phyloP scores from a whole-genome alignment of 2,888 invertebrate genomes.

The Rhagophthalmus giganteus region DNA sequence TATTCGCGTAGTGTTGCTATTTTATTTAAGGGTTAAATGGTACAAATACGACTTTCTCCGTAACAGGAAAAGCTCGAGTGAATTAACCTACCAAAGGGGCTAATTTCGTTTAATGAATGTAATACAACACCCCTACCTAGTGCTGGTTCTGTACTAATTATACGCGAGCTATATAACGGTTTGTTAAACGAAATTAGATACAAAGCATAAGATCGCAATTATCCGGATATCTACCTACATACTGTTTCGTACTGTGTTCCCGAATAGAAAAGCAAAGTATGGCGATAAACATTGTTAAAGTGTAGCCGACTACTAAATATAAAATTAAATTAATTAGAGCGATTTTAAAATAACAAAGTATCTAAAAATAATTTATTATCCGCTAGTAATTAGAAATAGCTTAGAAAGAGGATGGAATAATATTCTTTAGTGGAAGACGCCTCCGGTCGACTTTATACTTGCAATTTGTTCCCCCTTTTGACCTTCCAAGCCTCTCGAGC shows the following conservation, averaged over 20 bases:
- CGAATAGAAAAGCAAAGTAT: slow-evolving; percentile 2
- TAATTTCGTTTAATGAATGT: slow-evolving; percentile 28
- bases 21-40: slow-evolving; percentile 22
- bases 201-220: slow-evolving; percentile 26
- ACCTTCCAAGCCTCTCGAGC: slow-evolving; percentile 25
- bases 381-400: slow-evolving; percentile 11
- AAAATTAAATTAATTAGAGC: slow-evolving; percentile 11
- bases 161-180: slow-evolving; percentile 23
- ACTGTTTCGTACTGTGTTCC: slow-evolving; percentile 18
- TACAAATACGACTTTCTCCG: slow-evolving; percentile 6
- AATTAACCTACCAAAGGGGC: slow-evolving; percentile 29
- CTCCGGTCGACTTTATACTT: slow-evolving; percentile 32
- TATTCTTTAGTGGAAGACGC: slow-evolving; percentile 24
- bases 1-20: not conserved
- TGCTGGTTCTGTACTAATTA: slow-evolving; percentile 23
- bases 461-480: slow-evolving; percentile 42
- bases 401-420: slow-evolving; percentile 15
- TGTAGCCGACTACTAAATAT: slow-evolving; percentile 10
- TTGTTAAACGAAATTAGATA: slow-evolving; percentile 27
- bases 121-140: slow-evolving; percentile 26
- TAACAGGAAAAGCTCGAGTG: slow-evolving; percentile 21
- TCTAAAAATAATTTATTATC: slow-evolving; percentile 21
- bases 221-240: slow-evolving; percentile 22
- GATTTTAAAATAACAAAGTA: slow-evolving; percentile 24
- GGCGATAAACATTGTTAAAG: not conserved